A percentile compares a stretch with the other conserved stretches of the same genome.
Conservation (phyloP, 2,113 vertebrate genomes). For the Myodes glareolus region DNA sequence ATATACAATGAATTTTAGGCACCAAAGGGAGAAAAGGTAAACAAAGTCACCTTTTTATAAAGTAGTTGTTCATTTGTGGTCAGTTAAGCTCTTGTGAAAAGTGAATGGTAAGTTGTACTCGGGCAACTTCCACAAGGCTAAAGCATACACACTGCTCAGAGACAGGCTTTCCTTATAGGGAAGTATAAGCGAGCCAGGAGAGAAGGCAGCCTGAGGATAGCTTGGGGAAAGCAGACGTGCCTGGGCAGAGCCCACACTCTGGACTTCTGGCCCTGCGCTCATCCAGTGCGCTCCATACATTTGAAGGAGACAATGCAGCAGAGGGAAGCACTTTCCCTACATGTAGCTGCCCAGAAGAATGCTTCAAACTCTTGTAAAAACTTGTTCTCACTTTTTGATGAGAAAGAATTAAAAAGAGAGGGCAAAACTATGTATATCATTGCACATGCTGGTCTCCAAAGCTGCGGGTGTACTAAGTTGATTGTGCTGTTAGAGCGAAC, state of each 20-base stretch:
- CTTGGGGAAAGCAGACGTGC: neutral
- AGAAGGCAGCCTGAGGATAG: slow-evolving; percentile 12
- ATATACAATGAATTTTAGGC: neutral
- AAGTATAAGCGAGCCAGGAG: neutral
- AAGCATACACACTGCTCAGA: neutral
- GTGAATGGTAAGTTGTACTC: neutral
- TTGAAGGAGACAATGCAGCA: slow-evolving; percentile 5
- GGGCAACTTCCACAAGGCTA: neutral
- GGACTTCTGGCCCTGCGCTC: neutral
- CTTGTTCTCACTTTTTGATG: neutral
- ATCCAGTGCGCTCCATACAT: neutral
- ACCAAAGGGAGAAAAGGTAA: slow-evolving; percentile 18
- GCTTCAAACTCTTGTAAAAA: neutral
- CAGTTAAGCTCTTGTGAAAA: neutral
- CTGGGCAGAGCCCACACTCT: slow-evolving; percentile 6
- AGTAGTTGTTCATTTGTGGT: slow-evolving; percentile 27
- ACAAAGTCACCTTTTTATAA: neutral
- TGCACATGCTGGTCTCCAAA: neutral
- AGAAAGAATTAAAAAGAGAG: slow-evolving; percentile 16
- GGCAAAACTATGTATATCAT: neutral
- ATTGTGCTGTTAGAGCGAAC: neutral
- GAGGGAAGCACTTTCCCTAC: neutral
- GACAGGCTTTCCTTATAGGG: slow-evolving; percentile 50
- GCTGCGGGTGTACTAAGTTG: neutral
- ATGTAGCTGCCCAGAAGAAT: neutral